Base-by-base conservation (phyloP, 2,888 invertebrate genomes). In the Nasonia oneida region DNA sequence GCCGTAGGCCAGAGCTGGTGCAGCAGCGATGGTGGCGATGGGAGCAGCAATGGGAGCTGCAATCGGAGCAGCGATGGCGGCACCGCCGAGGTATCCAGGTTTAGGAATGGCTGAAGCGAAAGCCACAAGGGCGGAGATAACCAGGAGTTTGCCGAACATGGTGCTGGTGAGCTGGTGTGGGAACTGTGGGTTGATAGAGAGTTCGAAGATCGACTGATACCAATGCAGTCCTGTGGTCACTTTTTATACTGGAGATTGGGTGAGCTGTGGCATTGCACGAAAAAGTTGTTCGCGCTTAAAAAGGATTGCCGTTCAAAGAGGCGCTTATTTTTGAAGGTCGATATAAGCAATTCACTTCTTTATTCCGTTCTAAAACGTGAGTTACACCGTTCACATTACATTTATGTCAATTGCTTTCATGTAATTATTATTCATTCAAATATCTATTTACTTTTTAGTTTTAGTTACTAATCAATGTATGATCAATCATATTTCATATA, bases 81-180 rank as follows among this genome's bases (percentile, higher is more conserved):
- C 18, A n/a, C 50, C 71, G 1, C 10, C 53, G 12, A 37, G 33
- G 8, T 12, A 50, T 37, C 81, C 81, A 3, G 81, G 81, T 37
- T 81, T 81, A 10, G 82, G 39, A 4, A 14, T 8, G 18, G 75
- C 67, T 14, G 81, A 50, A 12, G 42, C 81, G 37, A 64, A 29
- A 15, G 76, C 76, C 39, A 70, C 76, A 39, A 83, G 33, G 33
- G 70, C 75, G 33, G 53, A 50, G 76, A 76, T 14, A 67, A 83
- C 50, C n/a, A 83, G 15, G 37, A 83, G 23, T 83, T 83, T 83
- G 82, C n/a, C 70, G 37, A 76, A 53, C 82, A 83, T 83, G 47
- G 29, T 70, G 77, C 37, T 61, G 37, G 10, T n/a, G n/a, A 12
- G 14, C 57, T 57, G 61, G 15, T 57, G 77, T n/a, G 15, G 61